Evolutionary conservation across 2,797 vertebrate genomes (phyloP).

Genomic region (Anisognathus igniventris): DNA sequence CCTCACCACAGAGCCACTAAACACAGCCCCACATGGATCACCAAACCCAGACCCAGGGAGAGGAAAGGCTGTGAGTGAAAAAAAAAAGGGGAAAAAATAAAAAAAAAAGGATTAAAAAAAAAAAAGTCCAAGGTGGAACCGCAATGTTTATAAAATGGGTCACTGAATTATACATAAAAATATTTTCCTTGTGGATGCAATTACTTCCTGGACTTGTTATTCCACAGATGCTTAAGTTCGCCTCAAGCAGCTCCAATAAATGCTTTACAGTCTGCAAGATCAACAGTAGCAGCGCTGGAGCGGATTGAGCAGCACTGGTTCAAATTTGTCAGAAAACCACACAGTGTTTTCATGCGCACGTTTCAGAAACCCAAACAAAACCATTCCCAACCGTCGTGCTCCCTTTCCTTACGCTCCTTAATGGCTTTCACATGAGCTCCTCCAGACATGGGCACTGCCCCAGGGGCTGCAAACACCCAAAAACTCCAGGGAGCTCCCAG

Average conservation of each 20-base stretch:
- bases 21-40: not conserved
- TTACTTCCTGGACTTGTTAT: slow-evolving; percentile 57
- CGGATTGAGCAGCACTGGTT: slow-evolving; percentile 53
- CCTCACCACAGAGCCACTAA: not conserved
- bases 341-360: slow-evolving; percentile 6
- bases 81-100: accelerated
- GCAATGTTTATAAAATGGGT: slow-evolving; percentile 59
- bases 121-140: slow-evolving; percentile 30
- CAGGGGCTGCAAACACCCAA: not conserved
- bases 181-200: slow-evolving; percentile 60
- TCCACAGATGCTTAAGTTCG: slow-evolving; percentile 28
- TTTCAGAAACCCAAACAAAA: slow-evolving; percentile 28
- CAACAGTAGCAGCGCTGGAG: slow-evolving; percentile 52
- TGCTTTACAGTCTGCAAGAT: slow-evolving; percentile 41
- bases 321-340: slow-evolving; percentile 69
- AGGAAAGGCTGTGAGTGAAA: not conserved
- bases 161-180: slow-evolving; percentile 62
- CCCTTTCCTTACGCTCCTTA: not conserved
- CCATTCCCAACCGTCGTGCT: not conserved
- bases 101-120: not conserved
- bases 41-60: not conserved
- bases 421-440: slow-evolving; percentile 11
- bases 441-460: not conserved
- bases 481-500: accelerated
- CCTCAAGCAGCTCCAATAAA: slow-evolving; percentile 38